Percentiles rank a stretch among this genome's conserved stretches.
Conservation (phyloP, 2,797 vertebrate genomes). For the Tangara arthus region DNA sequence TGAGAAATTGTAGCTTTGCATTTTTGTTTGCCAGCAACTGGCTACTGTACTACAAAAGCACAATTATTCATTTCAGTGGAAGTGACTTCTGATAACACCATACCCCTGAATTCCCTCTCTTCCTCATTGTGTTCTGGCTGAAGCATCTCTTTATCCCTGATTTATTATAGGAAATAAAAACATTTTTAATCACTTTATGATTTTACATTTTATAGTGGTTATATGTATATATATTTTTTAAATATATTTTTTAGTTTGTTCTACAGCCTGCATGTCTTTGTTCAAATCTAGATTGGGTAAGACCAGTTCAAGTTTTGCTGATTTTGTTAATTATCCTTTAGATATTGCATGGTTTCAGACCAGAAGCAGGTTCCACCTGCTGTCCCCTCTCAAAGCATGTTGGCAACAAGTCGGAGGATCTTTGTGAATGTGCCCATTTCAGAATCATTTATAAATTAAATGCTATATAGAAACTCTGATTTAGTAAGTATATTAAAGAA, state of each 20-base stretch:
- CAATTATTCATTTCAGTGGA: not conserved
- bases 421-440: not conserved
- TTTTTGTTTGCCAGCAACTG: not conserved
- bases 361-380: not conserved
- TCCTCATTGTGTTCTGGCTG: not conserved
- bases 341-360: not conserved
- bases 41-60: not conserved
- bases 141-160: not conserved
- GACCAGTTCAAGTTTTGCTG: not conserved
- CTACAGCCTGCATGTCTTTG: not conserved
- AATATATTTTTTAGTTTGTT: not conserved
- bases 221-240: not conserved
- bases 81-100: not conserved
- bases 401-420: not conserved
- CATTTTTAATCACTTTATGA: not conserved
- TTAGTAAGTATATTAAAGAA: not conserved
- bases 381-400: not conserved
- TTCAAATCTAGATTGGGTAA: not conserved
- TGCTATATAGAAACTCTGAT: not conserved
- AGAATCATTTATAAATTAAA: not conserved
- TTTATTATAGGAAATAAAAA: not conserved
- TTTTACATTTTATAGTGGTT: not conserved
- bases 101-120: not conserved
- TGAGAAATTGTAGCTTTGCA: not conserved
- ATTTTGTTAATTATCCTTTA: not conserved